A percentile compares a stretch with the other conserved stretches of the same genome.
phyloP scores from a whole-genome alignment of 2,888 invertebrate genomes.

The Ctena decussata region DNA sequence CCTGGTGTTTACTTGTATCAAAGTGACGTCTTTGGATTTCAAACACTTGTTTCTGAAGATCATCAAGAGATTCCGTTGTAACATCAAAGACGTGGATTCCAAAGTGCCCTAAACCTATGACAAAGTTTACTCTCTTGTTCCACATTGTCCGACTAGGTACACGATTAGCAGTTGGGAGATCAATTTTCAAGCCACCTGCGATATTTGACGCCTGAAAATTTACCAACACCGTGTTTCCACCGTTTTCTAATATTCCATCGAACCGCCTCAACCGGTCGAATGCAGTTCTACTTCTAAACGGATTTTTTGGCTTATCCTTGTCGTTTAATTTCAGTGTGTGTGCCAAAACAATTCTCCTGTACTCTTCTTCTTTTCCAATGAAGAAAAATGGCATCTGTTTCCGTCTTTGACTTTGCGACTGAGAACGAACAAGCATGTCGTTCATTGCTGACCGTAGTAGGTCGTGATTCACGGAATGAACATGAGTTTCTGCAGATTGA shows the following conservation, averaged over 20 bases:
- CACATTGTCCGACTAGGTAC: neutral
- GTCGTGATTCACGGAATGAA: neutral
- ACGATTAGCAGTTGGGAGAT: neutral
- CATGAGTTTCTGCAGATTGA: neutral
- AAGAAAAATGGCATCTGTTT: neutral
- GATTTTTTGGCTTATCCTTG: neutral
- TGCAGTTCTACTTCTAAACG: neutral
- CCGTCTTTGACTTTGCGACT: neutral
- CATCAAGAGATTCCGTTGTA: neutral
- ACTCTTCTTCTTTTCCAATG: neutral
- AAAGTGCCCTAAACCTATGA: neutral
- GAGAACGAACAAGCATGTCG: neutral
- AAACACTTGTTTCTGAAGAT: neutral
- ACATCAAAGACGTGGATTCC: neutral
- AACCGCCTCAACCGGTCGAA: neutral
- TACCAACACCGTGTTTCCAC: neutral
- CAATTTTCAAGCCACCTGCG: neutral
- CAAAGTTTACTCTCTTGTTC: neutral
- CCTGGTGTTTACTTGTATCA: neutral
- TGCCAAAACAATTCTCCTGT: neutral
- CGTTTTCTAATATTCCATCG: neutral
- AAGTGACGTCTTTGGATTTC: neutral
- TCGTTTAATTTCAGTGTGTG: neutral
- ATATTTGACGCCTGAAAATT: neutral
- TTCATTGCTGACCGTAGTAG: neutral